phyloP scores from a whole-genome alignment of 2,888 invertebrate species.

The Osmoderma eremita region DNA sequence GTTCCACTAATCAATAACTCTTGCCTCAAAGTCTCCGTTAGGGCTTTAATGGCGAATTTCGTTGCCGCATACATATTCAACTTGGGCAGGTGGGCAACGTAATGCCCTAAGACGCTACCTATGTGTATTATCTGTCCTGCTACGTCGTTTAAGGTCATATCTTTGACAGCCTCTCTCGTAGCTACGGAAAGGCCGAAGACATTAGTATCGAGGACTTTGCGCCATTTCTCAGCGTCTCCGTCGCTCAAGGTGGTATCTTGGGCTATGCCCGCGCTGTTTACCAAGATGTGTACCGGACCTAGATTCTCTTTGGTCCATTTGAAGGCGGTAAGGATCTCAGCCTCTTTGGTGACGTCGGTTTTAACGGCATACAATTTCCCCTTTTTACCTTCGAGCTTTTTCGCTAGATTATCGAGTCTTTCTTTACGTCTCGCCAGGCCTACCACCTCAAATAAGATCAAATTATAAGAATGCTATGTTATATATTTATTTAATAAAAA shows the following conservation, averaged over 20 bases:
- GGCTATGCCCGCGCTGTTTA: slow-evolving; percentile 53
- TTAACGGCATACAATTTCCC: slow-evolving; percentile 47
- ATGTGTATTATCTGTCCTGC: slow-evolving; percentile 53
- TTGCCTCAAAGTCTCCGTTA: slow-evolving; percentile 59
- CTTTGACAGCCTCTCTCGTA: slow-evolving; percentile 50
- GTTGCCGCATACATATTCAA: slow-evolving; percentile 54
- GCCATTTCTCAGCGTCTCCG: slow-evolving; percentile 50
- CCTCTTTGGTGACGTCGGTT: slow-evolving; percentile 49
- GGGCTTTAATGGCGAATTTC: slow-evolving; percentile 58
- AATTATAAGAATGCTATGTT: background rate
- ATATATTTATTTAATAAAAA: background rate
- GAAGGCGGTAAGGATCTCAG: slow-evolving; percentile 50
- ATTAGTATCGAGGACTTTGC: slow-evolving; percentile 50
- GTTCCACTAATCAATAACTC: slow-evolving; percentile 56
- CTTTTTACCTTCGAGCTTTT: slow-evolving; percentile 37
- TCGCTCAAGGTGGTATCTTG: slow-evolving; percentile 45
- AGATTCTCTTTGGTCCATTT: slow-evolving; percentile 46
- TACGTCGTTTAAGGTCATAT: slow-evolving; percentile 49
- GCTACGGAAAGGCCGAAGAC: slow-evolving; percentile 51
- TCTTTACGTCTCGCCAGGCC: slow-evolving; percentile 52
- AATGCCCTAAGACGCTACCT: slow-evolving; percentile 53
- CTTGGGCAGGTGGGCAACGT: slow-evolving; percentile 49
- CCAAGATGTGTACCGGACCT: slow-evolving; percentile 49
- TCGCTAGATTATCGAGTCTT: slow-evolving; percentile 47
- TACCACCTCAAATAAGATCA: slow-evolving; percentile 48